A percentile compares a stretch with the other conserved stretches of the same genome.
phyloP scores from a whole-genome alignment of 2,113 vertebrate species.

The Paracanthobrama guichenoti region DNA sequence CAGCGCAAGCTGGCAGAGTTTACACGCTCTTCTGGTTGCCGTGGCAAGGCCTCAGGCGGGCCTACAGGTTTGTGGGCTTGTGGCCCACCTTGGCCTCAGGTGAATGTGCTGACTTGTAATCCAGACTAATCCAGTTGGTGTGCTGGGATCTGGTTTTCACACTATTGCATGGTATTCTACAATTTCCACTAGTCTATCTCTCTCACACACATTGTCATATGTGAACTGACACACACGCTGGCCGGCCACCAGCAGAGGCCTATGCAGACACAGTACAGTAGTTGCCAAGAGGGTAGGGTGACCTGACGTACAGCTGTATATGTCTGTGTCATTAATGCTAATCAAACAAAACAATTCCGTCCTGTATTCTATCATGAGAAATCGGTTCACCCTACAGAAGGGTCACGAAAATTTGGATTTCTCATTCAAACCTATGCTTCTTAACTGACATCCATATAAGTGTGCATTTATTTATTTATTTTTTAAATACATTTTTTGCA shows the following conservation, averaged over 20 bases:
- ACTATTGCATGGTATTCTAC: slow-evolving; percentile 64
- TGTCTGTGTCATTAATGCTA: no score
- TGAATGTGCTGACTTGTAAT: slow-evolving; percentile 78
- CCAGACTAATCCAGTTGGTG: slow-evolving; percentile 76
- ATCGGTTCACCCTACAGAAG: neutral
- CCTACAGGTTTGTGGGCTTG: neutral
- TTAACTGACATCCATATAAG: neutral
- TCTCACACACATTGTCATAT: neutral
- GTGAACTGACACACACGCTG: slow-evolving; percentile 4
- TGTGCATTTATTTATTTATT: neutral
- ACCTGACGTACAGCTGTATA: no score
- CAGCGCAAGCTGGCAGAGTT: slow-evolving; percentile 33
- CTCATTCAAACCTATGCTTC: neutral
- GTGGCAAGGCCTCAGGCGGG: slow-evolving; percentile 14
- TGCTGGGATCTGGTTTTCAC: slow-evolving; percentile 69
- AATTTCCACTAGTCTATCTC: slow-evolving; percentile 17
- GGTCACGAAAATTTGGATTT: neutral
- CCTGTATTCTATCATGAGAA: no score
- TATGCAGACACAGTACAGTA: slow-evolving; percentile 2
- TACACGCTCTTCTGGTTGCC: slow-evolving; percentile 3
- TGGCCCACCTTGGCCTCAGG: slow-evolving; percentile 62
- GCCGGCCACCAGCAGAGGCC: neutral
- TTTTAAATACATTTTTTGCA: no score
- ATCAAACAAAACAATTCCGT: no score
- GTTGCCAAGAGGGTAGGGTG: neutral